Conservation (phyloP, 2,113 vertebrate species). For the Sinocyclocheilus maitianheensis region DNA sequence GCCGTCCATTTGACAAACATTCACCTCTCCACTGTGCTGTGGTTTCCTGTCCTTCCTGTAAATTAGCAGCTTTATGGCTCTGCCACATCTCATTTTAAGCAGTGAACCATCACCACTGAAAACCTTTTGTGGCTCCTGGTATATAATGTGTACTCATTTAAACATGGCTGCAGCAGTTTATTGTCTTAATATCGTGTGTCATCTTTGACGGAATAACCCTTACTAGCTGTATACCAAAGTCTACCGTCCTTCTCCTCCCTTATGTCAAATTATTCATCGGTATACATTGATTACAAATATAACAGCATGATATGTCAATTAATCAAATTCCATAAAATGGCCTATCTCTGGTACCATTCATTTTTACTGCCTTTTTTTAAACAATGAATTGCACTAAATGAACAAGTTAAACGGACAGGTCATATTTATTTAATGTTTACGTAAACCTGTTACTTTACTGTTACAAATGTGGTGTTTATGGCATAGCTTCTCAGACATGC, state of each 20-base stretch:
- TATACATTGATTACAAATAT: not conserved
- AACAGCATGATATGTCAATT: not conserved
- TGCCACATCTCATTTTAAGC: not conserved
- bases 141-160: not conserved
- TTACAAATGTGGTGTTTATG: not conserved
- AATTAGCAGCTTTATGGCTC: not conserved
- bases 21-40: not conserved
- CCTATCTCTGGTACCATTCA: not conserved
- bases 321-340: not conserved
- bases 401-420: not conserved
- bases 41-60: not conserved
- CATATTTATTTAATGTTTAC: not conserved
- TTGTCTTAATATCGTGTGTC: not conserved
- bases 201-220: not conserved
- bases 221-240: not conserved
- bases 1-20: not conserved
- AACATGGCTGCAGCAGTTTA: not conserved
- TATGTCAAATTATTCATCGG: not conserved
- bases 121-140: not conserved
- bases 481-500: not conserved
- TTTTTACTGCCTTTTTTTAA: no score
- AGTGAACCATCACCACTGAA: not conserved
- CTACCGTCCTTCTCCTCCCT: not conserved
- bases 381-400: not conserved
- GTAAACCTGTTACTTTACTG: no score